Evolutionary conservation across 2,888 invertebrate genomes (phyloP), one percentile per base, ranked within the genome.

Genomic region (Aspidiotus destructor): DNA sequence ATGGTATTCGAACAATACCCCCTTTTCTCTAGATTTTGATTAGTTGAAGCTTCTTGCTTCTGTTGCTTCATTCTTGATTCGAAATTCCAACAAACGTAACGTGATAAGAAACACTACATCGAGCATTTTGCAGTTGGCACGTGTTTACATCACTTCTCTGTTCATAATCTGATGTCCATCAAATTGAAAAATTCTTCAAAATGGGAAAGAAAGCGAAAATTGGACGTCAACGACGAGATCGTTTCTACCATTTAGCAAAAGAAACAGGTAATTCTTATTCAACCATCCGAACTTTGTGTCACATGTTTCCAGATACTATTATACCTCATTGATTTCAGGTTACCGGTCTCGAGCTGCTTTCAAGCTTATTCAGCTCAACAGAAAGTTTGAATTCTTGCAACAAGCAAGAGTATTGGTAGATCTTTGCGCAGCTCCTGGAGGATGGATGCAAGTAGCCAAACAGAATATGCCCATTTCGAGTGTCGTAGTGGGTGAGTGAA

Each of bases 401-500:
- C 89, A 88, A 76, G 92, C 97, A 0, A 84, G 92, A 81, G 96
- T 99, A 82, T 90, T 95, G 73, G 85, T 99, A 75, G 99, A 99
- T 83, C 81, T 99, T 71, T 99, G 99, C 80, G 99, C 99, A 13
- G 99, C 99, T 1, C 99, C 99, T 0, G 98, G 98, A 76, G 97
- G 97, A 74, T 98, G 99, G 98, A 92, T 98, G 88, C 99, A 93
- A 80, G 98, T 99, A 67, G 98, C 97, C 61, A 88, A 89, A 74
- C 90, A 99, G 77, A 92, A 95, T 77, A 97, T 98, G 93, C 98
- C 99, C 0, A 84, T 96, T 0, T 95, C 96, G 7, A 94, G 94
- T 76, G 83, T 97, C 68, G 92, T 98, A 13, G 82, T 99, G 62
- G 96, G 83, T 81, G 76, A 74, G 73, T 53, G 15, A 40, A 41